Evolutionary conservation across 2,888 invertebrate species (phyloP).

Genomic region (Troides oblongomaculatus): DNA sequence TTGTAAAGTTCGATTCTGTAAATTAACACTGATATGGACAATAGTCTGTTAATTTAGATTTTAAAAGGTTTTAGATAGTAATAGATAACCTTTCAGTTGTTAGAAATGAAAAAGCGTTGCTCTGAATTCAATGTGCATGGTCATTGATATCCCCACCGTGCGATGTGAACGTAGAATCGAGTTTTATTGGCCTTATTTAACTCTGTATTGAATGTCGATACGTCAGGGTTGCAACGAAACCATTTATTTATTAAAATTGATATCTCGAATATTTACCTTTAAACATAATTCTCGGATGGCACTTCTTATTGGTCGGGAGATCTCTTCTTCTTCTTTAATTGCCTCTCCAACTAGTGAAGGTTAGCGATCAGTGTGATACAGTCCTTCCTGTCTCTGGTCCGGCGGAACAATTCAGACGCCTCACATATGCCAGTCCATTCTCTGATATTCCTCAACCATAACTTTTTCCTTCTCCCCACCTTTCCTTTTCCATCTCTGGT

Average conservation of each 20-base stretch:
- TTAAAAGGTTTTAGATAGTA: background rate
- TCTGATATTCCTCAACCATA: no score
- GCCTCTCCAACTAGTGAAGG: no score
- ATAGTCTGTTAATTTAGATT: background rate
- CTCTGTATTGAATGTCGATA: slow-evolving; percentile 37
- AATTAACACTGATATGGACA: background rate
- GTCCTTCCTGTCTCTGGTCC: no score
- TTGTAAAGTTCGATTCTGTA: no score
- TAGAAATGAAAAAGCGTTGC: slow-evolving; percentile 16
- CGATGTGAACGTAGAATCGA: slow-evolving; percentile 34
- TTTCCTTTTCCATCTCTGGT: no score
- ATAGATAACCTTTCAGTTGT: background rate
- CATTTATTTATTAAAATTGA: background rate
- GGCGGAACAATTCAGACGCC: no score
- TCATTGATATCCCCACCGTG: slow-evolving; percentile 31
- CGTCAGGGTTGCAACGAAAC: slow-evolving; percentile 34
- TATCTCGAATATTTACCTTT: background rate
- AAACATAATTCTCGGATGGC: no score
- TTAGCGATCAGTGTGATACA: no score
- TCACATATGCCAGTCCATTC: no score
- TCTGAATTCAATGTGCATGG: slow-evolving; percentile 30
- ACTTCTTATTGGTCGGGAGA: no score
- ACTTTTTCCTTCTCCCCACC: no score
- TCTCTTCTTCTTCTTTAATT: no score
- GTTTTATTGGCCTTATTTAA: slow-evolving; percentile 42